A percentile compares a stretch with the other conserved stretches of the same genome.
Conservation (phyloP, 2,888 invertebrate genomes). For the Drosophila nr. perissopoda region DNA sequence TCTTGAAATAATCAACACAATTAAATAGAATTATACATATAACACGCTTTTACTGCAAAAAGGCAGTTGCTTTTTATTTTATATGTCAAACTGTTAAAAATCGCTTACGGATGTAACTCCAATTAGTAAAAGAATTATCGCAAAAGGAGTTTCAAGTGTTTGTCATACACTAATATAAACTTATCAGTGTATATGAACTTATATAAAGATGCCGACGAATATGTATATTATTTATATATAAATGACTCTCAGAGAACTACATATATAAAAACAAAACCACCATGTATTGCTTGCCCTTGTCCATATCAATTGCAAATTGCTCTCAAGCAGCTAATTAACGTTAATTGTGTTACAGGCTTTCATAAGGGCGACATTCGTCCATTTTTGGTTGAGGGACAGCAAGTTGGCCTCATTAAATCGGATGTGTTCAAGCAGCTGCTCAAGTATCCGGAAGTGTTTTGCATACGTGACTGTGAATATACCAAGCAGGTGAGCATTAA, state of each 20-base stretch:
- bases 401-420: conserved; percentile 94
- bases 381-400: conserved; percentile 94
- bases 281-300: conserved; percentile 6
- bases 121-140: background rate
- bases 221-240: background rate
- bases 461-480: conserved; percentile 83
- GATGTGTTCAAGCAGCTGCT: conserved; percentile 93
- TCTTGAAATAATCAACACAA: background rate
- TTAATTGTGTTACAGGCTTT: conserved; percentile 87
- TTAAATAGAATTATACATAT: background rate
- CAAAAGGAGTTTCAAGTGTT: background rate
- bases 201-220: background rate
- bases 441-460: conserved; percentile 92
- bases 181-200: background rate
- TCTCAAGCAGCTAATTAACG: conserved; percentile 37
- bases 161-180: background rate
- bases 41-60: background rate
- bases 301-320: conserved; percentile 23
- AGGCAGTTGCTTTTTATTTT: background rate
- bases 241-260: background rate
- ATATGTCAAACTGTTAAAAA: background rate
- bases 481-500: conserved; percentile 80
- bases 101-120: background rate
- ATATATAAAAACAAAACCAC: background rate
- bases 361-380: conserved; percentile 92